Evolutionary conservation across 2,113 vertebrate genomes (phyloP).

Genomic region (Vulpes lagopus): DNA sequence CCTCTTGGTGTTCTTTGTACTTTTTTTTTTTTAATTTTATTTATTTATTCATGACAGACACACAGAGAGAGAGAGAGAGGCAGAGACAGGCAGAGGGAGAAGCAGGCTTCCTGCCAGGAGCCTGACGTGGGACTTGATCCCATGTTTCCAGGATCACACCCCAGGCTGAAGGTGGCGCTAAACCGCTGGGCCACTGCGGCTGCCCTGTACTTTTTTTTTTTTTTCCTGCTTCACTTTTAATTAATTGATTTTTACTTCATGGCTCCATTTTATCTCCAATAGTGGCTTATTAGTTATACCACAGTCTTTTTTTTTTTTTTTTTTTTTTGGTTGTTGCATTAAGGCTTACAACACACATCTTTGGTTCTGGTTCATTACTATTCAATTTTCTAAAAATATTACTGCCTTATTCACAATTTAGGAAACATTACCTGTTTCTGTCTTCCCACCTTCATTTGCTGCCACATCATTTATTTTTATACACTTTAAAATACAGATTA

Average conservation of each 20-base stretch:
- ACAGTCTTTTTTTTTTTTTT: no score
- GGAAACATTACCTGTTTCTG: neutral
- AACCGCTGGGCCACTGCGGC: no score
- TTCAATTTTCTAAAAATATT: neutral
- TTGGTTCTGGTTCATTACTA: neutral
- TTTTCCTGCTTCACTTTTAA: neutral
- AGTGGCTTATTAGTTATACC: neutral
- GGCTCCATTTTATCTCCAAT: neutral
- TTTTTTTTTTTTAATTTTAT: no score
- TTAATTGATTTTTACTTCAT: neutral
- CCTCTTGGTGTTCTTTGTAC: neutral
- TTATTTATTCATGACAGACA: no score
- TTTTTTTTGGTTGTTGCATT: neutral
- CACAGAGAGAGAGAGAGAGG: no score
- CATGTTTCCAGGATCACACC: no score
- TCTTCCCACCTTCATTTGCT: neutral
- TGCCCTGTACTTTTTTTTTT: neutral
- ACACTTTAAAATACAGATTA: neutral
- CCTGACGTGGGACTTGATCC: no score
- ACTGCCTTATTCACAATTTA: neutral
- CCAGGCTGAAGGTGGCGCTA: no score
- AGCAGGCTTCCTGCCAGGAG: no score
- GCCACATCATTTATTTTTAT: neutral
- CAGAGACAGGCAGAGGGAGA: no score
- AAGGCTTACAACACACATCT: neutral